phyloP scores from a whole-genome alignment of 2,113 vertebrate genomes.

The Colinus virginianus region DNA sequence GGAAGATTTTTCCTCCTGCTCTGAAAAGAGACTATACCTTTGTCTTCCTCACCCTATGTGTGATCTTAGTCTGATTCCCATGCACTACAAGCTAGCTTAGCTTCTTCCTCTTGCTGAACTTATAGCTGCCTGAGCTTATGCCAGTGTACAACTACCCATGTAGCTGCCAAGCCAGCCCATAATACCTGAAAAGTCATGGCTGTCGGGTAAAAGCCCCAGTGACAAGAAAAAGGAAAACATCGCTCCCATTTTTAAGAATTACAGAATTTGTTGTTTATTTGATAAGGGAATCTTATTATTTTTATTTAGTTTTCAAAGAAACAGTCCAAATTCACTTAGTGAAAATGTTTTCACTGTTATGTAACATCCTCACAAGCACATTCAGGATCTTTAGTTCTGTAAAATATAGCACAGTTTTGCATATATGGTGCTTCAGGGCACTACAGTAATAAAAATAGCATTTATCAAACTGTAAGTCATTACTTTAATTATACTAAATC shows the following conservation, averaged over 20 bases:
- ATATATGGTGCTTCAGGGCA: conserved; percentile 23
- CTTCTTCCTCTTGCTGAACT: background rate
- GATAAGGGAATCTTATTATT: background rate
- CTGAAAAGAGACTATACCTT: background rate
- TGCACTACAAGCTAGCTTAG: background rate
- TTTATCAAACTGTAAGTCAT: conserved; percentile 35
- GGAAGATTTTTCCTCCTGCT: background rate
- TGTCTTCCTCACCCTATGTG: background rate
- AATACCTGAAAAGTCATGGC: background rate
- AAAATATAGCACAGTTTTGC: conserved; percentile 21
- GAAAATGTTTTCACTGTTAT: background rate
- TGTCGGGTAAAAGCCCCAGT: background rate
- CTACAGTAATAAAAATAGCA: conserved; percentile 35
- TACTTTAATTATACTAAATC: conserved; percentile 52
- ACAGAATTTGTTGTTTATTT: background rate
- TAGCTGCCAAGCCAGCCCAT: background rate
- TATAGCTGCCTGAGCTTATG: background rate
- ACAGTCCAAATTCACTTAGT: background rate
- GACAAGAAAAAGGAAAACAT: background rate
- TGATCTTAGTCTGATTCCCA: too few relatives aligned
- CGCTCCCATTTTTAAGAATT: background rate
- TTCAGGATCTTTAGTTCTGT: background rate
- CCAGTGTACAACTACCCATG: background rate
- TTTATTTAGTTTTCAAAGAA: conserved; percentile 28
- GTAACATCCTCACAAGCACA: background rate